Evolutionary conservation across 1,140 invertebrate species (phyloP).

Genomic region (Ridgeia piscesae): DNA sequence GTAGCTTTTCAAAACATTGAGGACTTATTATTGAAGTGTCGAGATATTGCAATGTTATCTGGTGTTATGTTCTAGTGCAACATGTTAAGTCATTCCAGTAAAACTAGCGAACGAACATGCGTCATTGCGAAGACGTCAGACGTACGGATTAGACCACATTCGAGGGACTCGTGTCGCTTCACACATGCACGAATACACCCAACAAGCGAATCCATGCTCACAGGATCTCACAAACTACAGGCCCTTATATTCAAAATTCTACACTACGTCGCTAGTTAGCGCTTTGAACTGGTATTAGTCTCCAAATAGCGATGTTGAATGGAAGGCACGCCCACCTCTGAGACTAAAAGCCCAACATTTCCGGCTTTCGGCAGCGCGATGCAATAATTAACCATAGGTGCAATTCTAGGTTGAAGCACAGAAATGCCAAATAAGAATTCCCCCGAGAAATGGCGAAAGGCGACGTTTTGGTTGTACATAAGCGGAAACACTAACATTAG

Average conservation of each 20-base stretch:
- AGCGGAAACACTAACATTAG: not conserved
- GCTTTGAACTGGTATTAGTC: not conserved
- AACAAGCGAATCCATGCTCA: too few species aligned
- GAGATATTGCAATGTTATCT: too few species aligned
- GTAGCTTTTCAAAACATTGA: too few species aligned
- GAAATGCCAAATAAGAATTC: not conserved
- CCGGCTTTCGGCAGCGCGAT: not conserved
- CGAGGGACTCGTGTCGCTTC: too few species aligned
- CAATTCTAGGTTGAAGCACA: not conserved
- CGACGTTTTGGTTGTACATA: not conserved
- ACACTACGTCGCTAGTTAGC: not conserved
- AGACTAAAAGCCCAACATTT: not conserved
- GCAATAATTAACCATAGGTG: not conserved
- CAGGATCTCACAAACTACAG: not conserved
- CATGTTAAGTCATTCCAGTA: too few species aligned
- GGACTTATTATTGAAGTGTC: too few species aligned
- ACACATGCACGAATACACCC: too few species aligned
- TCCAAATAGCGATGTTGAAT: not conserved
- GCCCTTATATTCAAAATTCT: not conserved
- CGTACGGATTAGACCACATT: too few species aligned
- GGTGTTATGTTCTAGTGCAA: too few species aligned
- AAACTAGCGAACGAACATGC: too few species aligned
- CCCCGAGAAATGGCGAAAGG: not conserved
- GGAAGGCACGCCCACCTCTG: not conserved
- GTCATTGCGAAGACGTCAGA: too few species aligned